Conservation (phyloP, 2,888 invertebrate species). For the Anoplius nigerrimus region DNA sequence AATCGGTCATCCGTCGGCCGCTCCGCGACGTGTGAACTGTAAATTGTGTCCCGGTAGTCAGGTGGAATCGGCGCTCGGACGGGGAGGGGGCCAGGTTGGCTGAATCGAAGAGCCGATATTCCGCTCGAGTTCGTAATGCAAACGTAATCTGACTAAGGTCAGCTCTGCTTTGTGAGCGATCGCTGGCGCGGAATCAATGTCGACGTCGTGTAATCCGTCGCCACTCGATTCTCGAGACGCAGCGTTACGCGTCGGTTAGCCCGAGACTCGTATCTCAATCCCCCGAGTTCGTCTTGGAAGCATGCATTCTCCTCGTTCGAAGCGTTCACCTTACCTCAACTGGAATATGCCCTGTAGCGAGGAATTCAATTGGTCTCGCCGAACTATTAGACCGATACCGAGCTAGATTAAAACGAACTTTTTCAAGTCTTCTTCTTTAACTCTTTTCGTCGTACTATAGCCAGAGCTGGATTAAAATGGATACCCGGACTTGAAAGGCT, state of each 20-base stretch:
- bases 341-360: too few relatives aligned
- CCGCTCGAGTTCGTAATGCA: slow-evolving; percentile 65
- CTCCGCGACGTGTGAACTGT: slow-evolving; percentile 57
- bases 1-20: slow-evolving; percentile 44
- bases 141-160: slow-evolving; percentile 67
- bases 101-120: slow-evolving; percentile 34
- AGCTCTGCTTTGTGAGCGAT: slow-evolving; percentile 63
- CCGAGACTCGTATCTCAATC: too few relatives aligned
- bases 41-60: slow-evolving; percentile 49
- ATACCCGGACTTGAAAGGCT: too few relatives aligned
- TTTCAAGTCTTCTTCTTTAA: too few relatives aligned
- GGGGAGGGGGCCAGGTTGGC: slow-evolving; percentile 21
- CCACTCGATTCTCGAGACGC: slow-evolving; percentile 41
- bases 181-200: slow-evolving; percentile 63
- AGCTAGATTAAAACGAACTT: too few relatives aligned
- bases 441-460: too few relatives aligned
- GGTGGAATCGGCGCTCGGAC: slow-evolving; percentile 26
- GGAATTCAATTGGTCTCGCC: too few relatives aligned
- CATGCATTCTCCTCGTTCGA: too few relatives aligned
- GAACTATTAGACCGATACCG: too few relatives aligned
- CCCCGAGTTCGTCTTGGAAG: too few relatives aligned
- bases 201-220: slow-evolving; percentile 55
- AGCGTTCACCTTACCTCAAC: too few relatives aligned
- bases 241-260: neutral
- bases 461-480: too few relatives aligned